Conservation (phyloP, 1,140 invertebrate genomes). For the Sipha flava region DNA sequence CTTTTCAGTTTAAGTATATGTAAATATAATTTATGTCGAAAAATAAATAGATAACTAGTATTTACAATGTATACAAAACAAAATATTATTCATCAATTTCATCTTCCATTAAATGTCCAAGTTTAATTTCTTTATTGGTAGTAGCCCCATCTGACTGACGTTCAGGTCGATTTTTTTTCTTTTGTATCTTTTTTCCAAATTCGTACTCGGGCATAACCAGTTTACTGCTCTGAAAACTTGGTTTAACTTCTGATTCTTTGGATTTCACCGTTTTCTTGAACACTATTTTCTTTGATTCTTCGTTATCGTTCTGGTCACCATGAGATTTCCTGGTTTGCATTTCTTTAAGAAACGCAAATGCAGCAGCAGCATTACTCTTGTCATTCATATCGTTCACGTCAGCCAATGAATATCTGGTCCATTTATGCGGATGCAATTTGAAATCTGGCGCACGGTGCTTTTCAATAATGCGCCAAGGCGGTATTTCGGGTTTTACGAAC, state of each 20-base stretch:
- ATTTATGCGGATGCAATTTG: constrained; percentile 65
- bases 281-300: constrained; percentile 36
- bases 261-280: constrained; percentile 36
- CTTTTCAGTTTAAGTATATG: too few relatives aligned
- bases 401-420: constrained; percentile 62
- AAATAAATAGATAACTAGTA: background rate
- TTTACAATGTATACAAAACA: background rate
- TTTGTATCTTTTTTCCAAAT: constrained; percentile 51
- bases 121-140: constrained; percentile 29
- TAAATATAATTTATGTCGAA: too few relatives aligned
- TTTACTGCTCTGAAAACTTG: constrained; percentile 56
- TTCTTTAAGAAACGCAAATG: constrained; percentile 59
- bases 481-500: constrained; percentile 61
- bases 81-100: background rate
- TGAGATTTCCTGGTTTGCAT: constrained; percentile 50
- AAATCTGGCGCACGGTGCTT: constrained; percentile 52
- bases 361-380: constrained; percentile 59
- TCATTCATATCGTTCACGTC: constrained; percentile 70
- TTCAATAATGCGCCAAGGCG: constrained; percentile 41
- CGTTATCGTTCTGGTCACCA: constrained; percentile 38
- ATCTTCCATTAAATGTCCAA: constrained; percentile 35
- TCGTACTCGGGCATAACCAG: constrained; percentile 70
- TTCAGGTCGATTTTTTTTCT: constrained; percentile 46
- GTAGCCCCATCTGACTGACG: background rate
- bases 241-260: constrained; percentile 30